A percentile compares a stretch with the other conserved stretches of the same genome.
phyloP scores from a whole-genome alignment of 1,140 invertebrate genomes.

The Gonatopus flavifemur region DNA sequence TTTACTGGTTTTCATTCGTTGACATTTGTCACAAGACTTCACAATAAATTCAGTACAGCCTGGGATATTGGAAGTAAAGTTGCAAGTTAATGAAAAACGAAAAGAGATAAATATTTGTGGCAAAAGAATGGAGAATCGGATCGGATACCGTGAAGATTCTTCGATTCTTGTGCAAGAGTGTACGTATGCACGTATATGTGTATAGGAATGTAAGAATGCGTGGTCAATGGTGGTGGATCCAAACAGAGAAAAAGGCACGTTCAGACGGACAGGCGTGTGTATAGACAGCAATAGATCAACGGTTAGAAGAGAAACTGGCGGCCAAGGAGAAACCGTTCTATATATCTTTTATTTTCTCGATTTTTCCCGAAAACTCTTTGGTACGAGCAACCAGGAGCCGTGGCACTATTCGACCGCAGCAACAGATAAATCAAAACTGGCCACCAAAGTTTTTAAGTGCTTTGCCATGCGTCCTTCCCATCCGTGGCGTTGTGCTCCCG shows the following conservation, averaged over 20 bases:
- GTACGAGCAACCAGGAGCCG: too few species aligned
- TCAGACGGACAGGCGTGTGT: background rate
- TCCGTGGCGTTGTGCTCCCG: too few species aligned
- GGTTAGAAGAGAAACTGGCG: background rate
- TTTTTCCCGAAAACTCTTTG: constrained; percentile 24
- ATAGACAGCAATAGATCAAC: constrained; percentile 9
- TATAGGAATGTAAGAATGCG: background rate
- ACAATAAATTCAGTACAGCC: too few species aligned
- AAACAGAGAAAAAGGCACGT: background rate
- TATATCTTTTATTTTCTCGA: too few species aligned
- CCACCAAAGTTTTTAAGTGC: constrained; percentile 25
- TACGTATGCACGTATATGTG: background rate
- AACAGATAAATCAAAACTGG: constrained; percentile 33
- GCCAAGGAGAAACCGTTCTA: constrained; percentile 1
- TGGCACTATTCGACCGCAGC: constrained; percentile 7
- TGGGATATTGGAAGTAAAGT: too few species aligned
- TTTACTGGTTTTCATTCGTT: too few species aligned
- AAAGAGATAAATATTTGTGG: background rate
- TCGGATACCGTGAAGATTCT: constrained; percentile 15
- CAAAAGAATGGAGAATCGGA: too few species aligned
- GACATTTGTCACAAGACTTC: too few species aligned
- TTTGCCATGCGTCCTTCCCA: too few species aligned
- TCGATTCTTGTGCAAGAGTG: constrained; percentile 4
- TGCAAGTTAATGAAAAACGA: too few species aligned
- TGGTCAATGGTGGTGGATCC: background rate